Base-by-base conservation (phyloP, 2,888 invertebrate species). In the Lasioglossum vierecki region DNA sequence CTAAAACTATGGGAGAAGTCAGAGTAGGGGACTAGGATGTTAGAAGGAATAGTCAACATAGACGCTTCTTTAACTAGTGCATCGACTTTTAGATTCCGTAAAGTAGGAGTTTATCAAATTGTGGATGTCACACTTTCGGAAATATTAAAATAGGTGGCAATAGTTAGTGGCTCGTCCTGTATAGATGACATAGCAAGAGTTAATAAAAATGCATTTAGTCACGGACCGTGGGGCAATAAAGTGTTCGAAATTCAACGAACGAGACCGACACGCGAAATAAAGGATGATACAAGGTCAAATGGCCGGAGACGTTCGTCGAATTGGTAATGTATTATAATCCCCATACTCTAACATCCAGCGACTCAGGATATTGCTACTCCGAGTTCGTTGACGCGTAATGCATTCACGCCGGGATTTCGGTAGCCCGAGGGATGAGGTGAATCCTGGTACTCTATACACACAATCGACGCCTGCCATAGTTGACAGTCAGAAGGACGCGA, bases 281-380 rank as follows among this genome's bases (percentile, higher is more conserved):
- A 88, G 89, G 86, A 85, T 91, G 89, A 91, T 93, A 93, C 92
- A 92, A 92, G 92, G 92, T 92, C 92, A 92, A 93, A 92, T 91
- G 89, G 87, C 86, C 66, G 85, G 88, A 91, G 88, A 85, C 86
- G 89, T 90, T 89, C 90, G 93, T 93, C 93, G 94, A 95, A 95
- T 95, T 94, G 94, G 94, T 95, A 95, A 95, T 95, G 94, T 95
- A 95, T 94, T 95, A 93, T 94, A 95, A 95, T 95, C 91, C 84
- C 90, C 88, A 90, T 89, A 89, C 93, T 93, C 91, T 90, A 91
- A 90, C 91, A 92, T 89, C 90, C 87, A 92, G 89, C 88, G 88
- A 92, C 92, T 93, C 95, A 95, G 95, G 95, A 95, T 95, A 95
- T 95, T 95, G 95, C 95, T 95, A 95, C 94, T 95, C 93, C 90